These are phyloP conservation scores for Aleadryas rufinucha DNA, from an alignment of 2,113 vertebrate species.

Conservation along the genomic window DNA sequence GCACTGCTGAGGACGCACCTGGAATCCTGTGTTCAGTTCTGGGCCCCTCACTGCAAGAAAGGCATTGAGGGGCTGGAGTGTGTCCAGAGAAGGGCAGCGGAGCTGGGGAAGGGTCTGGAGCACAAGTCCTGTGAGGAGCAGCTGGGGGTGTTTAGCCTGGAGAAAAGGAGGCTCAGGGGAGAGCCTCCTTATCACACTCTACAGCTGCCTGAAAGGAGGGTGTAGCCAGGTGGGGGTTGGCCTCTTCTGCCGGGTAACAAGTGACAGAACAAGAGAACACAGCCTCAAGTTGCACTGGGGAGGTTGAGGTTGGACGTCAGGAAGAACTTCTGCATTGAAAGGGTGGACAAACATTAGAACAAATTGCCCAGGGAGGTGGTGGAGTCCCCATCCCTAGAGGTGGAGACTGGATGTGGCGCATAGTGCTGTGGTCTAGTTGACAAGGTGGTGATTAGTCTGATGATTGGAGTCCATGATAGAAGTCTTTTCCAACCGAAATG, in stretches of 20 bases:
- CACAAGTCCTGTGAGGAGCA: background rate
- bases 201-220: accelerated
- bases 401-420: background rate
- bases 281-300: background rate
- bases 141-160: background rate
- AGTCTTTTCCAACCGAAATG: background rate
- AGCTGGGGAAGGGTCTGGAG: background rate
- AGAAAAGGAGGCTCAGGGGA: background rate
- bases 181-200: background rate
- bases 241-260: accelerated
- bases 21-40: background rate
- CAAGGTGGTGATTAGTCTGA: background rate
- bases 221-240: background rate
- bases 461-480: background rate
- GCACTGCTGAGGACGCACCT: background rate
- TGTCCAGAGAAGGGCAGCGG: background rate
- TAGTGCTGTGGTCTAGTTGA: background rate
- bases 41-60: background rate
- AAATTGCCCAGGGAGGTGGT: background rate
- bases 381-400: too few relatives aligned
- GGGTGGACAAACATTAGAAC: background rate
- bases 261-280: too few relatives aligned
- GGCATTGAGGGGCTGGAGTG: background rate
- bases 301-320: background rate
- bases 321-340: background rate